Conservation (phyloP, 1,140 invertebrate genomes). For the Branchinecta lindahli region DNA sequence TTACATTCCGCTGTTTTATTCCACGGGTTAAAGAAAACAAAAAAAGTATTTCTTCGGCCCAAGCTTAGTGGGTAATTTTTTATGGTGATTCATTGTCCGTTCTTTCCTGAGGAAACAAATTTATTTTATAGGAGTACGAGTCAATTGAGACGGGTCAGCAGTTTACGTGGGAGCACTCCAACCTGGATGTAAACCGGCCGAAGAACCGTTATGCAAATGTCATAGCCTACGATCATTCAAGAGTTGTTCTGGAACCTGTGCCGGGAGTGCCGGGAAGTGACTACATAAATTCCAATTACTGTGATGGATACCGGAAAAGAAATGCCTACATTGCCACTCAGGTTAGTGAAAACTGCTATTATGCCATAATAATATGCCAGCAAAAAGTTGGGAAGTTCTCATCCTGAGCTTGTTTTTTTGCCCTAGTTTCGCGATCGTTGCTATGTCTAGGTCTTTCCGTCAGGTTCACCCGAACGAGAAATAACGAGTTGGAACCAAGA, state of each 20-base stretch:
- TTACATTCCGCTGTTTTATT: neutral
- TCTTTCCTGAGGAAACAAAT: neutral
- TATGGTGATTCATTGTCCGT: neutral
- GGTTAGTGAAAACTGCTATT: conserved; percentile 25
- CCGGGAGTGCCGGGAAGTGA: conserved; percentile 70
- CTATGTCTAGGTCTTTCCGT: too few relatives aligned
- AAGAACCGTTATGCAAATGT: conserved; percentile 99
- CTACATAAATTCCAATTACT: conserved; percentile 98
- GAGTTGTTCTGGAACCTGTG: conserved; percentile 73
- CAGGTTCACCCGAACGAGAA: too few relatives aligned
- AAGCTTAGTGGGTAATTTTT: neutral
- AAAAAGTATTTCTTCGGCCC: neutral
- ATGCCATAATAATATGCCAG: conserved; percentile 10
- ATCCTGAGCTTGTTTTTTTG: too few relatives aligned
- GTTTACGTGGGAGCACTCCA: conserved; percentile 99
- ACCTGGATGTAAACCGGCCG: conserved; percentile 91
- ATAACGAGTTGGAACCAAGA: too few relatives aligned
- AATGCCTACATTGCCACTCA: conserved; percentile 95
- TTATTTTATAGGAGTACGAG: conserved; percentile 16
- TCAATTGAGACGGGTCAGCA: conserved; percentile 97
- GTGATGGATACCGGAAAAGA: conserved; percentile 86
- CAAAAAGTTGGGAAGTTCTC: neutral
- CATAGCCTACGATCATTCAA: conserved; percentile 98
- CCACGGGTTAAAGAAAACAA: neutral
- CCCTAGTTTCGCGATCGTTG: neutral